A percentile compares a stretch with the other conserved stretches of the same genome.
These are phyloP conservation scores for Athalia circularis DNA, from an alignment of 2,888 invertebrate species.

Conservation along the genomic window DNA sequence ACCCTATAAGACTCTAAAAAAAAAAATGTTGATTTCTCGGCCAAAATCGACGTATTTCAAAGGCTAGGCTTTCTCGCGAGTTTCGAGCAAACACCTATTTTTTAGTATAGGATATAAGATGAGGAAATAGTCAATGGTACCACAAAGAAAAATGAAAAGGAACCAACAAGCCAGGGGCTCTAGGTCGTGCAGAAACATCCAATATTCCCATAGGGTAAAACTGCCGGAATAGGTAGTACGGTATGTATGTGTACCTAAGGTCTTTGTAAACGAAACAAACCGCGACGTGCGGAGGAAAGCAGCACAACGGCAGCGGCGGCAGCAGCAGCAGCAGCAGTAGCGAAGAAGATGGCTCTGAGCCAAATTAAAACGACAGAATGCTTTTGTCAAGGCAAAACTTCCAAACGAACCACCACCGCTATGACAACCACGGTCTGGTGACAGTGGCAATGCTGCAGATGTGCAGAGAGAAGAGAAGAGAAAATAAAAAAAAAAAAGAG, in stretches of 20 bases:
- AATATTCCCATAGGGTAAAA: constrained; percentile 17
- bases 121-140: too few species aligned
- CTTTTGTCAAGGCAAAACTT: background rate
- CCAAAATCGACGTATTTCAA: too few species aligned
- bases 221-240: too few species aligned
- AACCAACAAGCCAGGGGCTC: background rate
- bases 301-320: too few species aligned
- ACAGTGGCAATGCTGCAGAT: too few species aligned
- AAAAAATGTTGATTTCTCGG: too few species aligned
- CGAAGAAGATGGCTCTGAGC: constrained; percentile 29
- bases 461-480: background rate
- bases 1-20: too few species aligned
- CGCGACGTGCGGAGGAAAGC: background rate
- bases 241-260: constrained; percentile 5
- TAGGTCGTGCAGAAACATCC: constrained; percentile 16
- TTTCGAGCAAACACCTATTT: too few species aligned
- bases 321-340: background rate
- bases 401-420: background rate
- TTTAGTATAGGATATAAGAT: too few species aligned
- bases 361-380: constrained; percentile 31
- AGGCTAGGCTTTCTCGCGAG: too few species aligned
- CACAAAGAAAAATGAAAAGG: too few species aligned
- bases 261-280: constrained; percentile 7
- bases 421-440: too few species aligned
- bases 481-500: background rate